A percentile compares a stretch with the other conserved stretches of the same genome.
These are phyloP conservation scores for Calephelis nemesis DNA, from an alignment of 1,140 invertebrate genomes.

Conservation along the genomic window DNA sequence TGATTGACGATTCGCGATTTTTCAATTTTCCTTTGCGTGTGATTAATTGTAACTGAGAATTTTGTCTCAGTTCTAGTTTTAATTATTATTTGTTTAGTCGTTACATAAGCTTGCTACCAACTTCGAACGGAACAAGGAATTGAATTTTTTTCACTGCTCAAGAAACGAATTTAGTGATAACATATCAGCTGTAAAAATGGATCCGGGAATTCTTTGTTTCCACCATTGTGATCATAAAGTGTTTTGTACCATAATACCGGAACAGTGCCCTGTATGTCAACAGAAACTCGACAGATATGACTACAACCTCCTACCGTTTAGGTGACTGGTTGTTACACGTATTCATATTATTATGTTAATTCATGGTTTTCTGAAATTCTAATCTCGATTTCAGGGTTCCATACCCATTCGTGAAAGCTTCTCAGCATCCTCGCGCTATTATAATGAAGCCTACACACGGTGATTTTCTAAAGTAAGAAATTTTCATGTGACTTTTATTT, in stretches of 20 bases:
- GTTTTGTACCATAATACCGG: slow-evolving; percentile 87
- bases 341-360: neutral
- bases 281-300: slow-evolving; percentile 80
- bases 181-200: slow-evolving; percentile 60
- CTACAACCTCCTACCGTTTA: slow-evolving; percentile 85
- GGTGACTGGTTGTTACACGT: slow-evolving; percentile 65
- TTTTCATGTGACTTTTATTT: slow-evolving; percentile 12
- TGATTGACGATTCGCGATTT: neutral
- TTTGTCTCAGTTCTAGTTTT: slow-evolving; percentile 41
- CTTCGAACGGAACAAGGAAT: slow-evolving; percentile 5
- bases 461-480: slow-evolving; percentile 88
- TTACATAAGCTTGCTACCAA: slow-evolving; percentile 26
- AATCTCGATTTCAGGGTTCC: slow-evolving; percentile 82
- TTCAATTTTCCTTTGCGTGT: neutral
- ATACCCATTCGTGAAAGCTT: slow-evolving; percentile 88
- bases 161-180: slow-evolving; percentile 14
- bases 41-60: neutral
- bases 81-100: slow-evolving; percentile 43
- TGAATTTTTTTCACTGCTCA: neutral
- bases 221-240: slow-evolving; percentile 90
- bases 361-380: slow-evolving; percentile 43
- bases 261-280: slow-evolving; percentile 85
- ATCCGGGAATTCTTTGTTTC: slow-evolving; percentile 90
- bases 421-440: slow-evolving; percentile 85
- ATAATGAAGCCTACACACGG: slow-evolving; percentile 89